These are phyloP conservation scores for Euthynnus affinis DNA, from an alignment of 2,797 vertebrate genomes.

Conservation along the genomic window DNA sequence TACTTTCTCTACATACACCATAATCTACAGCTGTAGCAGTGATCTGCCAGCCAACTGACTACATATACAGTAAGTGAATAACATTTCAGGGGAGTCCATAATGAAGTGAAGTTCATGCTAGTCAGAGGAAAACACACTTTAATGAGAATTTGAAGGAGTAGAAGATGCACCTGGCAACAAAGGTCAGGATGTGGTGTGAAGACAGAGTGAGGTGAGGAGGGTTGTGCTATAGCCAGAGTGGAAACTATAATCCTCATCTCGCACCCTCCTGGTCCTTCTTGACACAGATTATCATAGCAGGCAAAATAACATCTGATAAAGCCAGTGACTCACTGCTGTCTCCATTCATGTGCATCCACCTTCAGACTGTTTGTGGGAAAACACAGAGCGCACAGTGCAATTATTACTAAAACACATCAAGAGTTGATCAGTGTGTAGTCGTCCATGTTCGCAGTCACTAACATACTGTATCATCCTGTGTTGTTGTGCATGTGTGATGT, in stretches of 20 bases:
- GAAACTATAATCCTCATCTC: slow-evolving; percentile 73
- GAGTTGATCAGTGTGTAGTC: not conserved
- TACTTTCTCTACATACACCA: not conserved
- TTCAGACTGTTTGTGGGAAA: slow-evolving; percentile 3
- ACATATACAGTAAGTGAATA: not conserved
- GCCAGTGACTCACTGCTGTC: slow-evolving; percentile 6
- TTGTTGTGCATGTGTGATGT: not conserved
- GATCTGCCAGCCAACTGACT: not conserved
- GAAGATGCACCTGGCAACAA: not conserved
- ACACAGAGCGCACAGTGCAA: not conserved
- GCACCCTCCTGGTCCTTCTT: slow-evolving; percentile 43
- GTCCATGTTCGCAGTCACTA: not conserved
- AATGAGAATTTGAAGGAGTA: not conserved
- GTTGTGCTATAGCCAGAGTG: slow-evolving; percentile 40
- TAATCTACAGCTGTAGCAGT: not conserved
- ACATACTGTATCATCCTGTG: not conserved
- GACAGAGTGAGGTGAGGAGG: not conserved
- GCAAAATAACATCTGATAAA: slow-evolving; percentile 66
- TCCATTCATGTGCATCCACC: slow-evolving; percentile 22
- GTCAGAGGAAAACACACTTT: not conserved
- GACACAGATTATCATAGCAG: slow-evolving; percentile 65
- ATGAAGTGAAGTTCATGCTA: not conserved
- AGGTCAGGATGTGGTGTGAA: slow-evolving; percentile 1
- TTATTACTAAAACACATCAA: not conserved
- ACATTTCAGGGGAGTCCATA: not conserved